Evolutionary conservation across 2,888 invertebrate species (phyloP).

Genomic region (Chesias legatella): DNA sequence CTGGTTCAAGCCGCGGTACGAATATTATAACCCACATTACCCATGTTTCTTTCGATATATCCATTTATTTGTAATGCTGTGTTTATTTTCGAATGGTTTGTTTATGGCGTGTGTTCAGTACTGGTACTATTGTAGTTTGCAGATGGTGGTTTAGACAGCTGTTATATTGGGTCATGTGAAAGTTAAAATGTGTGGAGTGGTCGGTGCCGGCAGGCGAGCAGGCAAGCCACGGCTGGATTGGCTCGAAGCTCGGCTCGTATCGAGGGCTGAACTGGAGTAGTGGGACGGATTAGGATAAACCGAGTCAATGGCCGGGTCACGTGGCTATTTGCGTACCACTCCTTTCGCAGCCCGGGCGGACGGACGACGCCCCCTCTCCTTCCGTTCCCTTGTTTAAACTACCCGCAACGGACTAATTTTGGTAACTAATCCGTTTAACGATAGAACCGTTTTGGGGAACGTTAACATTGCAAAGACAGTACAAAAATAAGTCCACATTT

Average conservation of each 20-base stretch:
- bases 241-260: slow-evolving; percentile 39
- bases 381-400: slow-evolving; percentile 62
- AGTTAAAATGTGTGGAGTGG: slow-evolving; percentile 44
- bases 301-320: slow-evolving; percentile 80
- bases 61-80: slow-evolving; percentile 24
- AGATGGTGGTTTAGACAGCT: slow-evolving; percentile 40
- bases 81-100: slow-evolving; percentile 13
- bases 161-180: slow-evolving; percentile 57
- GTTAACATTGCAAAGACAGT: slow-evolving; percentile 21
- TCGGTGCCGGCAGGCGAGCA: slow-evolving; percentile 25
- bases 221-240: slow-evolving; percentile 33
- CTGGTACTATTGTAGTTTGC: slow-evolving; percentile 23
- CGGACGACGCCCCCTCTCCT: slow-evolving; percentile 38
- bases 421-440: slow-evolving; percentile 60
- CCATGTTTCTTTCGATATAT: slow-evolving; percentile 30
- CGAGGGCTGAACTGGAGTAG: slow-evolving; percentile 72
- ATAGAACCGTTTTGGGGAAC: slow-evolving; percentile 37
- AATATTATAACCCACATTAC: slow-evolving; percentile 36
- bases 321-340: slow-evolving; percentile 72
- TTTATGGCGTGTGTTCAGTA: slow-evolving; percentile 14
- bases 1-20: slow-evolving; percentile 34
- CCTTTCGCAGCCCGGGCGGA: slow-evolving; percentile 45
- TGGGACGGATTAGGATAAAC: slow-evolving; percentile 79
- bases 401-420: slow-evolving; percentile 65
- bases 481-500: slow-evolving; percentile 9